These are phyloP conservation scores for Loripinus fragilis DNA, from an alignment of 2,888 invertebrate species.

Conservation along the genomic window DNA sequence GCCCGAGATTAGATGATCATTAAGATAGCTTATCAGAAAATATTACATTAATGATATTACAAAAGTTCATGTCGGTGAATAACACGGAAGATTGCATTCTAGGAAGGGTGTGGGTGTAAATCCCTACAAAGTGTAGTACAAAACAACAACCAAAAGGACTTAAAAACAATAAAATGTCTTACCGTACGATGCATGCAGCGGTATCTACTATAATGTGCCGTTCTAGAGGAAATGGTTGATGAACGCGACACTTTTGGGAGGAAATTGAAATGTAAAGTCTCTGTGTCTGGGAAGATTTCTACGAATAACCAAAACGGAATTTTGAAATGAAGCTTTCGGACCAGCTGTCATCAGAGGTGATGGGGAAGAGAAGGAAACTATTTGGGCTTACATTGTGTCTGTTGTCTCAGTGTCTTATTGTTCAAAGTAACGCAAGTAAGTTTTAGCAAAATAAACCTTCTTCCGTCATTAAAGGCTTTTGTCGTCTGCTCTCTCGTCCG, in stretches of 20 bases:
- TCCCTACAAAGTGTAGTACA: background rate
- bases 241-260: background rate
- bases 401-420: too few species aligned
- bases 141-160: background rate
- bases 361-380: too few species aligned
- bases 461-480: too few species aligned
- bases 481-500: too few species aligned
- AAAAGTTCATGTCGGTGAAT: background rate
- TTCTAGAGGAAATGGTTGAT: too few species aligned
- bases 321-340: too few species aligned
- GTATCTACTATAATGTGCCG: too few species aligned
- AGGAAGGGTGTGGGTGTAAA: background rate
- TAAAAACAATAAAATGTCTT: too few species aligned
- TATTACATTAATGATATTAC: constrained; percentile 5
- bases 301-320: background rate
- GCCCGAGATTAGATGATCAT: background rate
- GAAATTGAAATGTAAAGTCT: background rate
- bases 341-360: background rate
- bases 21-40: background rate
- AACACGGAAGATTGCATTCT: constrained; percentile 2
- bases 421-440: too few species aligned
- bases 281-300: background rate
- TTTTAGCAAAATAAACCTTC: too few species aligned
- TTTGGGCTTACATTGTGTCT: too few species aligned
- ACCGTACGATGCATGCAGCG: too few species aligned